Evolutionary conservation across 2,113 vertebrate species (phyloP).

Genomic region (Cyanoliseus patagonus): DNA sequence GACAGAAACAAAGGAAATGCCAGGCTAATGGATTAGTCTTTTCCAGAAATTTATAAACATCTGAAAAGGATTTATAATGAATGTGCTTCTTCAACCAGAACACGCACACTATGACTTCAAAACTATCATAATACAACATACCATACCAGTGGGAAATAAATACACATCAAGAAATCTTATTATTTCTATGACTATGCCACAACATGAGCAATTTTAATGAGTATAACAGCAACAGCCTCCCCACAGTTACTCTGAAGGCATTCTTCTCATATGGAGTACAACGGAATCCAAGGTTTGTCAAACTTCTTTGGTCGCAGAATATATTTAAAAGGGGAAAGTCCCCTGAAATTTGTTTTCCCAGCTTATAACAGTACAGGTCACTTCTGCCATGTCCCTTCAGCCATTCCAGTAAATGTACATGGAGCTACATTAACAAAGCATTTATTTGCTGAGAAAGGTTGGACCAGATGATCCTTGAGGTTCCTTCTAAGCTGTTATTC

Average conservation of each 20-base stretch:
- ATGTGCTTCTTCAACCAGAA: conserved; percentile 60
- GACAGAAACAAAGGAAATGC: conserved; percentile 9
- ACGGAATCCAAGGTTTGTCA: not conserved
- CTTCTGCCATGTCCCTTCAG: not conserved
- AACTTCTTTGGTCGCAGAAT: not conserved
- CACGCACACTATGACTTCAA: conserved; percentile 19
- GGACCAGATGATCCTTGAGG: not conserved
- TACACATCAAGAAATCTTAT: conserved; percentile 59
- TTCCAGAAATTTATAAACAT: conserved; percentile 46
- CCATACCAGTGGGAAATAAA: conserved; percentile 62
- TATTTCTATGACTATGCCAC: conserved; percentile 53
- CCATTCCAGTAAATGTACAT: not conserved
- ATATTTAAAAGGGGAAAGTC: not conserved
- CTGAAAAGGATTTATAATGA: conserved; percentile 52
- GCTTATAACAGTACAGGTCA: not conserved
- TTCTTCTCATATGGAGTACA: not conserved
- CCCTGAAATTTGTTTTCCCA: not conserved
- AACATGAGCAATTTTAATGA: conserved; percentile 61
- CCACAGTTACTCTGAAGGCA: not conserved
- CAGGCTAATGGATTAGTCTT: conserved; percentile 13
- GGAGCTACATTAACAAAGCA: not conserved
- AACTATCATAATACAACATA: conserved; percentile 33
- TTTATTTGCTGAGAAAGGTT: not conserved
- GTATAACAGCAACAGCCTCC: not conserved
- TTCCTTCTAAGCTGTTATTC: not conserved